A percentile compares a stretch with the other conserved stretches of the same genome.
These are phyloP conservation scores for Syrphus vitripennis DNA, from an alignment of 2,888 invertebrate genomes.

Conservation along the genomic window DNA sequence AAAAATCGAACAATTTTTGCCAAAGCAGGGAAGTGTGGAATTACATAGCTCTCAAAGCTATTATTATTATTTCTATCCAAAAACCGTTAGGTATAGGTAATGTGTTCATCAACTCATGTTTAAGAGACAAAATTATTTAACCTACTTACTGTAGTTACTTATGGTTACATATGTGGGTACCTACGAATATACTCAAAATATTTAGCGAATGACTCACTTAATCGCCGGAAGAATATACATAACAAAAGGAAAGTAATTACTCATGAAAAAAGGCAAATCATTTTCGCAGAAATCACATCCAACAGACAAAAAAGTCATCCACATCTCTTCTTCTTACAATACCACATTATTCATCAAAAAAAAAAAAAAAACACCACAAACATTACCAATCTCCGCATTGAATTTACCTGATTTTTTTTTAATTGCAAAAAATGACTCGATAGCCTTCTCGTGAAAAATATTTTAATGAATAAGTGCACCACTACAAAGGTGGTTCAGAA, in stretches of 20 bases:
- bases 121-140: too few relatives aligned
- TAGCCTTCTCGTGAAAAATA: background rate
- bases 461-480: conserved; percentile 28
- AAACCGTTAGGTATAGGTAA: too few relatives aligned
- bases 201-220: background rate
- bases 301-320: background rate
- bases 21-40: too few relatives aligned
- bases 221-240: background rate
- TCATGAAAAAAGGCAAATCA: background rate
- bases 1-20: too few relatives aligned
- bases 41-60: too few relatives aligned
- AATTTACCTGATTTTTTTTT: background rate
- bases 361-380: background rate
- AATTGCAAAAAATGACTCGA: background rate
- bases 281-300: background rate
- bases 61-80: too few relatives aligned
- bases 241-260: background rate
- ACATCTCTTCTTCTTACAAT: background rate
- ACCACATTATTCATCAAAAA: background rate
- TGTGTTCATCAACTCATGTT: too few relatives aligned
- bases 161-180: too few relatives aligned
- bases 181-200: background rate
- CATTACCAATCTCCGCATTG: background rate
- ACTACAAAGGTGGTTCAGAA: background rate
- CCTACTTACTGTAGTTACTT: too few relatives aligned